phyloP scores from a whole-genome alignment of 1,140 invertebrate species.

The Drosophila setifemur region DNA sequence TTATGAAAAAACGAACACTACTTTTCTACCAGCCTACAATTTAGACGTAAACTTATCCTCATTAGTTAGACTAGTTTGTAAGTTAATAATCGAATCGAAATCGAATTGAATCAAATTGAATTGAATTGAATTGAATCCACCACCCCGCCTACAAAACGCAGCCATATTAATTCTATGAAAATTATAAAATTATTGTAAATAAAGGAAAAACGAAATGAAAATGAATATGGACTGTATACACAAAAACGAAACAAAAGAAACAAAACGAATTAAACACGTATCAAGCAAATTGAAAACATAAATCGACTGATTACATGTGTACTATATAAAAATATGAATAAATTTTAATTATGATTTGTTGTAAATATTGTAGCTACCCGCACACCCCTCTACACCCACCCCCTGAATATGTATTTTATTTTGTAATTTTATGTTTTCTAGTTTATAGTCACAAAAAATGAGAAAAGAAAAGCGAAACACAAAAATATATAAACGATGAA shows the following conservation, averaged over 20 bases:
- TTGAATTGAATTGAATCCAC: constrained; percentile 5
- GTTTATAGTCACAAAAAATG: constrained; percentile 57
- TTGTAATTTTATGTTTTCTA: constrained; percentile 76
- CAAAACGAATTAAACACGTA: constrained; percentile 24
- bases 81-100: constrained; percentile 52
- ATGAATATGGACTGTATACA: constrained; percentile 34
- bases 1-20: constrained; percentile 46
- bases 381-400: too few relatives aligned
- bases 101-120: constrained; percentile 16
- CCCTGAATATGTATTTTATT: constrained; percentile 49
- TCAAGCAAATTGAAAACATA: constrained; percentile 47
- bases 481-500: constrained; percentile 61
- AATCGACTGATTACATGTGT: constrained; percentile 75
- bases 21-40: constrained; percentile 33
- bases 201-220: constrained; percentile 16
- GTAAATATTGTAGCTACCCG: constrained; percentile 62
- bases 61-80: constrained; percentile 63
- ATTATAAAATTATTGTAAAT: constrained; percentile 46
- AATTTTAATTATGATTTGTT: constrained; percentile 55
- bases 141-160: constrained; percentile 34
- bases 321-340: constrained; percentile 64
- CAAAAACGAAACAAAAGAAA: constrained; percentile 1
- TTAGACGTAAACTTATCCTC: constrained; percentile 59
- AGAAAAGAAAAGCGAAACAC: constrained; percentile 30
- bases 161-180: constrained; percentile 74